Evolutionary conservation across 1,140 invertebrate species (phyloP), one percentile per base, ranked within the genome.

Genomic region (Drosophila albomicans): DNA sequence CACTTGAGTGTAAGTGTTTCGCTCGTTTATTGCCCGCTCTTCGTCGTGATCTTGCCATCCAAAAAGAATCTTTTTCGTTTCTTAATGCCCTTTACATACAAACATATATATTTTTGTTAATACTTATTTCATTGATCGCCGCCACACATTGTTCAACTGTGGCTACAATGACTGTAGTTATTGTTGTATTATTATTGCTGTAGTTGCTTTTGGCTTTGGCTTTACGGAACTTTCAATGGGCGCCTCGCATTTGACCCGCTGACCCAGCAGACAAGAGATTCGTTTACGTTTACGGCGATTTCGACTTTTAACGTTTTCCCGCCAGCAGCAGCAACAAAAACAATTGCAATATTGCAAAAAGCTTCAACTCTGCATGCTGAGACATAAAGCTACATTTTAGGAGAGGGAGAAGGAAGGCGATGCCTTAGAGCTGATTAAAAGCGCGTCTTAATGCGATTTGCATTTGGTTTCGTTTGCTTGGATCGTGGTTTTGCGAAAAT

Each of bases 381-480:
- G 51, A 45, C 63, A 56, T 56, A 56, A 38, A 56, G 30, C 38
- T 25, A n/a, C n/a, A n/a, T n/a, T n/a, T n/a, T n/a, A n/a, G n/a
- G 10, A 15, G 15, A 15, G 52, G 8, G 51, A 49, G 69, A 15
- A 46, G 10, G 56, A 56, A 81, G 75, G 69, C 70, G 81, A 84
- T 82, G 80, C 70, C 80, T 76, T 62, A 41, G 15, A 69, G 77
- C 72, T 68, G 80, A 82, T 82, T 79, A 84, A 84, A 66, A 58
- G 78, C 81, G 72, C 81, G 77, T 80, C 80, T 52, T 77, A 80
- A 82, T 84, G 77, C 81, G 72, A 84, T 84, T 84, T 84, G 81
- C 81, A 84, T 84, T 73, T 73, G 10, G 38, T 38, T 38, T 66
- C 30, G 28, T 45, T 41, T 56, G 35, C 32, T 65, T 57, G 20